Base-by-base conservation (phyloP, 2,113 vertebrate genomes). In the Cariama cristata region DNA sequence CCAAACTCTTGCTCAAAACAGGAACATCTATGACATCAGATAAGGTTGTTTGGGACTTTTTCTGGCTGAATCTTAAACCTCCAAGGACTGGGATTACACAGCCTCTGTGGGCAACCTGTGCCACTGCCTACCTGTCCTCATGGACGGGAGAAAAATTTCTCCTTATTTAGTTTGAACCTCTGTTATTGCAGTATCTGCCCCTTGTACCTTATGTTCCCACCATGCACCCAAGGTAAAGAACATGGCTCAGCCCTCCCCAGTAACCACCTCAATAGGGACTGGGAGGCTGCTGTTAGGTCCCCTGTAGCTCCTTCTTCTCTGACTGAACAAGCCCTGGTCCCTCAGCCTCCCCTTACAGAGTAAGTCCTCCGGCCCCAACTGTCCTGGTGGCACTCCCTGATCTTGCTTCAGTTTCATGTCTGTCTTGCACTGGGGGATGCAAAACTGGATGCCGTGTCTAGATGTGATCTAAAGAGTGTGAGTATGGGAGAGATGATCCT, bases 221-320 rank as follows among this genome's bases (percentile, higher is more conserved):
- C 9, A 22, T 6, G 8, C 17, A 28, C 12, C 12, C 18, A 23
- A 0, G 2, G 28, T 19, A 63, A 63, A 50, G 21, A 44, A 3
- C 22, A 14, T 10, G 22, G 33, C 33, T 58, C 60, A 27, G 17
- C 15, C 15, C 19, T 56, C 13, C 11, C 12, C 15, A 33, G 2
- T 45, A 88, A 40, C 9, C 8, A n/a, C 3, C 5, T 6, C 8
- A 19, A 19, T 1, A 28, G 27, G 20, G 17, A n/a, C 2, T 5
- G 33, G 10, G 22, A 44, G 2, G 6, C 8, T 58, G 16, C 17
- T 60, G 5, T 18, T 40, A 40, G 10, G 3, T 64, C 11, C 33
- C 13, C 33, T 27, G 17, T 68, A 55, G 47, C 16, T 14, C 40
- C 20, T 12, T 79, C 32, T 77, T 32, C 24, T 20, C 10, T 35